A percentile compares a stretch with the other conserved stretches of the same genome.
phyloP scores from a whole-genome alignment of 23 tunicate genomes.

The Halocynthia roretzi region DNA sequence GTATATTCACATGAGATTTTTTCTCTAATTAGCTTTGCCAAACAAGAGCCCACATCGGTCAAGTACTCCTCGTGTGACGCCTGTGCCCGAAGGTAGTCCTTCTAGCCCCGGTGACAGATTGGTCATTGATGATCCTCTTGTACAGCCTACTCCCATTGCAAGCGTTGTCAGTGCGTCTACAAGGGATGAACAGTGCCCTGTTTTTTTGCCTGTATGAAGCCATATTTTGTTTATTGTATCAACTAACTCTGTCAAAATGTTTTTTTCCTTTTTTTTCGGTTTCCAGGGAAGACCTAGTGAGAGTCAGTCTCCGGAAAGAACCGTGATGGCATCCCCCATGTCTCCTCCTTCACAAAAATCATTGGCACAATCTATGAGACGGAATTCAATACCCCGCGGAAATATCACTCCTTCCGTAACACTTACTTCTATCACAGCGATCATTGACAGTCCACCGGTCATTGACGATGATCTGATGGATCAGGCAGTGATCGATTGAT shows the following conservation, averaged over 20 bases:
- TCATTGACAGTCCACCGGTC: conserved; percentile 18
- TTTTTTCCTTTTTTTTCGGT: too few relatives aligned
- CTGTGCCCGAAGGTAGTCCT: conserved; percentile 30
- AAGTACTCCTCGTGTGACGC: conserved; percentile 14
- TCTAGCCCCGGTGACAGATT: conserved; percentile 45
- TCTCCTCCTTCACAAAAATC: conserved; percentile 18
- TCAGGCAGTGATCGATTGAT: conserved; percentile 37
- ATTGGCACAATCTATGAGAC: neutral
- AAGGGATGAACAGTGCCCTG: conserved; percentile 21
- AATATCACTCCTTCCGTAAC: neutral
- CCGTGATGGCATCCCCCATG: conserved; percentile 19
- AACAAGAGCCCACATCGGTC: conserved; percentile 14
- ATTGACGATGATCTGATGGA: conserved; percentile 60
- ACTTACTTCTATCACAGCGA: conserved; percentile 1
- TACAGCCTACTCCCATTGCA: neutral
- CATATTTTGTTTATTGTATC: neutral
- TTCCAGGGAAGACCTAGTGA: conserved; percentile 13
- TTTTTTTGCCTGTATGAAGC: conserved; percentile 1
- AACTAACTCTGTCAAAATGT: too few relatives aligned
- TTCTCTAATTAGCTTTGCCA: neutral
- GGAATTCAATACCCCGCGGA: conserved; percentile 1
- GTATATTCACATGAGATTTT: too few relatives aligned
- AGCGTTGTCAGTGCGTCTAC: conserved; percentile 4
- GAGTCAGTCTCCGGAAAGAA: conserved; percentile 16
- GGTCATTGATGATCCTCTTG: conserved; percentile 39